Conservation (phyloP, 2,113 vertebrate species). For the Sula dactylatra region DNA sequence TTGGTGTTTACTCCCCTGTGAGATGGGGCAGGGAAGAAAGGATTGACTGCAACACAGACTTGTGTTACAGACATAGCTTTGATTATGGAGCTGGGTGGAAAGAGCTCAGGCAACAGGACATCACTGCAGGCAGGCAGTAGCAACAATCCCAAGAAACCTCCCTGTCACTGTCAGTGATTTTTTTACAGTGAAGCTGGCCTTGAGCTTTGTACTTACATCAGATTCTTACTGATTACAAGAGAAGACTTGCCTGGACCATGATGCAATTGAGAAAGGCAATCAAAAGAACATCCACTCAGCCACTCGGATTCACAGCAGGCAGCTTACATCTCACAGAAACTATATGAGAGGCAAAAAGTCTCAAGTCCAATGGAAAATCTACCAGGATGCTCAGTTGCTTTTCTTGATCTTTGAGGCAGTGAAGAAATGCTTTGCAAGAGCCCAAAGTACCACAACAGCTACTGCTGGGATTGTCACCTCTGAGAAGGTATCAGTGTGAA, state of each 20-base stretch:
- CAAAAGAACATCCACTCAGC: background rate
- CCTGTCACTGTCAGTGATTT: background rate
- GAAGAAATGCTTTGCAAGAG: background rate
- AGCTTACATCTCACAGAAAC: background rate
- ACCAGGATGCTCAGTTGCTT: background rate
- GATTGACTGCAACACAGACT: background rate
- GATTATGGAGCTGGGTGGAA: background rate
- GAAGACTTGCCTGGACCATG: background rate
- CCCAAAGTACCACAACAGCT: background rate
- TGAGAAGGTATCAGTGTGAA: background rate
- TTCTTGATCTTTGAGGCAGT: background rate
- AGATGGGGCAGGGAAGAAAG: background rate
- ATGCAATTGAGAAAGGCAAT: background rate
- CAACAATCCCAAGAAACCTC: background rate
- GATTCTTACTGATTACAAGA: background rate
- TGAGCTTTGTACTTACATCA: background rate
- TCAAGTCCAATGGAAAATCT: background rate
- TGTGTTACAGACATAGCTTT: background rate
- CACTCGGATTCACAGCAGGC: background rate
- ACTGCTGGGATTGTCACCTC: background rate
- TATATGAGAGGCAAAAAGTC: background rate
- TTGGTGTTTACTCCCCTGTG: background rate
- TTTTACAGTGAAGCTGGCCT: background rate
- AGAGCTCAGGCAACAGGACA: background rate
- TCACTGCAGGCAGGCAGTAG: background rate